A percentile compares a stretch with the other conserved stretches of the same genome.
phyloP scores from a whole-genome alignment of 1,140 invertebrate genomes.

The Lasaia peninsularis region DNA sequence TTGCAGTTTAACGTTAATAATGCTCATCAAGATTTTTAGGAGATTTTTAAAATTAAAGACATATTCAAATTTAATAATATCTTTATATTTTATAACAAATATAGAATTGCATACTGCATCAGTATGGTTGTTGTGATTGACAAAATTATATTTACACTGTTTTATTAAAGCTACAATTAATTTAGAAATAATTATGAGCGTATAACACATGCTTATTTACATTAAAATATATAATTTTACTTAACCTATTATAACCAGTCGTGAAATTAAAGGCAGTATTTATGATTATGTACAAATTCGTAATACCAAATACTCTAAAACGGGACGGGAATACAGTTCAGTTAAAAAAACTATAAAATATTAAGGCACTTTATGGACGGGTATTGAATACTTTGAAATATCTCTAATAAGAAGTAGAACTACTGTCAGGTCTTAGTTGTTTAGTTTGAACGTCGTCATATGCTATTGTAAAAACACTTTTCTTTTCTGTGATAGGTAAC shows the following conservation, averaged over 20 bases:
- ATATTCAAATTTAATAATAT: conserved; percentile 45
- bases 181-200: conserved; percentile 49
- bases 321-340: conserved; percentile 24
- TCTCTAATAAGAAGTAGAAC: conserved; percentile 73
- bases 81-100: conserved; percentile 75
- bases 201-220: conserved; percentile 52
- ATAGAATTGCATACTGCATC: conserved; percentile 59
- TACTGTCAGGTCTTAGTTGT: conserved; percentile 73
- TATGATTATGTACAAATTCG: conserved; percentile 26
- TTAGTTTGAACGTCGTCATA: conserved; percentile 88
- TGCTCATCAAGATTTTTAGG: background rate
- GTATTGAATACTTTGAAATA: conserved; percentile 30
- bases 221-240: conserved; percentile 40
- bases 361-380: conserved; percentile 41
- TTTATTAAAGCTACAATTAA: conserved; percentile 55
- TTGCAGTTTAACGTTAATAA: too few species aligned
- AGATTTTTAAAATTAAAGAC: conserved; percentile 26
- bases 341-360: conserved; percentile 6
- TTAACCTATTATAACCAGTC: conserved; percentile 59
- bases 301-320: conserved; percentile 25
- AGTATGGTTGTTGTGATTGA: conserved; percentile 47
- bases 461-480: conserved; percentile 95
- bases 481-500: conserved; percentile 91
- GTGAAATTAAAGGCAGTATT: conserved; percentile 60
- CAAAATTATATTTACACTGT: conserved; percentile 58